Base-by-base conservation (phyloP, 1,140 invertebrate species). In the Papilio aristodemus region DNA sequence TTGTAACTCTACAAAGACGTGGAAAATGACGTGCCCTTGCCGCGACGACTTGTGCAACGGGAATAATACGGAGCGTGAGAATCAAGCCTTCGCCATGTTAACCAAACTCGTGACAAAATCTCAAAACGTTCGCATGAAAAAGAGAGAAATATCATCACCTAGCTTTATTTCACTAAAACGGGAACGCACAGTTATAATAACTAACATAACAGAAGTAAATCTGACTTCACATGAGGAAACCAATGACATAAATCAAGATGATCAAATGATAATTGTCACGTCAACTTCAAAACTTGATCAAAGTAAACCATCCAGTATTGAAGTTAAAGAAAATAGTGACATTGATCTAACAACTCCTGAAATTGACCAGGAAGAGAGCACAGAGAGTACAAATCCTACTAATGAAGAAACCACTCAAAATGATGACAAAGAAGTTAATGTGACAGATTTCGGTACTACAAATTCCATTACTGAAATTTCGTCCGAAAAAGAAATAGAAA, bases 21-120 rank as follows among this genome's bases (percentile, higher is more conserved):
- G 92, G 81, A 83, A 84, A 19, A 90, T 90, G 72, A 91, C 88
- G 8, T 94, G 93, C 70, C 92, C 92, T 6, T 94, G 93, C 75
- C 87, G 84, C 6, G 90, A 87, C 6, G 80, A 89, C 11, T 84
- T 93, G 0, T 94, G 93, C 78, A 94, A 94, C 67, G 85, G 86
- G 13, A 77, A 78, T 3, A 87, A 87, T 37, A 82, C 81, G 0
- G 74, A 86, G 36, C 77, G 88, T n/a, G 89, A 89, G 72, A 71
- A 62, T 0, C 80, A 84, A 27, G 85, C 87, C 0, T 91, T 91
- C 50, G 76, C 73, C 1, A 68, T 62, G 6, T 70, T 84, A 22
- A 19, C 67, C 11, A 76, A 81, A 64, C 72, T 85, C 13, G 78
- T 80, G 1, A 70, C 77, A 9, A 84, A 80, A 67, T 80, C 76